Base-by-base conservation (phyloP, 2,888 invertebrate species). In the Pogonocherus hispidulus region DNA sequence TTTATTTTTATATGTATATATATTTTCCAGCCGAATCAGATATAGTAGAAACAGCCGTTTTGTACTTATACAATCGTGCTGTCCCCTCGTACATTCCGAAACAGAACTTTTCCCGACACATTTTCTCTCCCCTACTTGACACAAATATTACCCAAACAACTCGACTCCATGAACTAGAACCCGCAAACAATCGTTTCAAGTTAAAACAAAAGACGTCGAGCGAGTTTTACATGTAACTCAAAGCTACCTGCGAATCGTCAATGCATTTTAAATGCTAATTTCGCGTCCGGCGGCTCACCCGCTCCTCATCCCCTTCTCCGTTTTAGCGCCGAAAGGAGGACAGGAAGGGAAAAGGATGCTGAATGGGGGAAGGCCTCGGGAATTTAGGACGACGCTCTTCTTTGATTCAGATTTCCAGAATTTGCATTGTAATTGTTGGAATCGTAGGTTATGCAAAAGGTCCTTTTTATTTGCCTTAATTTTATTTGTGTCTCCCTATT, bases 261-360 rank as follows among this genome's bases (percentile, higher is more conserved):
- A 60, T 69, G 65, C 59, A 71, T 71, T 73, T 73, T 71, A 73
- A 73, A 73, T 73, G 73, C 71, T 73, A 73, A 73, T 73, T 73
- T 71, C 35, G 49, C 19, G 46, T 57, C 67, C 63, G 67, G 49
- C 60, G 18, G 52, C 32, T 52, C 23, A 51, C 49, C 49, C 14
- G 14, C 22, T 22, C 37, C 37, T 14, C 44, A 19, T 8, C 3
- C 6, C 23, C 18, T 1, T 41, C 52, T 37, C 37, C 22, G 35
- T 20, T 44, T 41, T 22, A 14, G 14, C 60, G 20, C 37, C 46
- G 23, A 20, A 19, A 22, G 19, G 22, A 19, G 5, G 37, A 37
- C 19, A n/a, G 32, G n/a, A 27, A 16, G 16, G 47, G 27, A 59
- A 47, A 59, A 59, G 59, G 59, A 59, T 32, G 32, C 4, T 16